These are phyloP conservation scores for Pseudococcus longispinus DNA, from an alignment of 2,888 invertebrate species.

Conservation along the genomic window DNA sequence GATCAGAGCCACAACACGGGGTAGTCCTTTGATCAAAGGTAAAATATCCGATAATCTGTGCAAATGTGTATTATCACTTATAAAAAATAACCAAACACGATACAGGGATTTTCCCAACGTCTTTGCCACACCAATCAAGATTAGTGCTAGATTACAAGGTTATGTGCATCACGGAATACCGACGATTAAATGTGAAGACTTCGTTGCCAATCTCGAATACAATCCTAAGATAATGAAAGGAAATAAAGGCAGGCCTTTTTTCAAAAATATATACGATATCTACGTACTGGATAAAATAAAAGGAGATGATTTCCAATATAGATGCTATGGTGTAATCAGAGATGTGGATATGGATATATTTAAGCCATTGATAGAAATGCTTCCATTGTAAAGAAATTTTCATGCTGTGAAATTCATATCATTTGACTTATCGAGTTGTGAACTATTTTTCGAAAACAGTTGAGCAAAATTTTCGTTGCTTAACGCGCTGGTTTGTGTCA, in stretches of 20 bases:
- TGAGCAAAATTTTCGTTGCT: too few species aligned
- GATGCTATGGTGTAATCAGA: too few species aligned
- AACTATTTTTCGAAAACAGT: too few species aligned
- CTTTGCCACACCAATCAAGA: neutral
- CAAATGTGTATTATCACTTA: neutral
- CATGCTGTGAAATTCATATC: too few species aligned
- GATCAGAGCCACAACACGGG: too few species aligned
- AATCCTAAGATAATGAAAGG: neutral
- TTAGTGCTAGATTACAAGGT: neutral
- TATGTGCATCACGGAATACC: neutral
- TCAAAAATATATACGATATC: neutral
- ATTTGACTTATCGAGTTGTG: too few species aligned
- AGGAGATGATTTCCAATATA: neutral
- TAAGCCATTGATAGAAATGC: too few species aligned
- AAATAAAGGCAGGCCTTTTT: neutral
- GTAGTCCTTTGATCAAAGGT: too few species aligned
- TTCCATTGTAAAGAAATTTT: too few species aligned
- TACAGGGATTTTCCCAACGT: neutral
- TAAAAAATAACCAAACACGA: neutral
- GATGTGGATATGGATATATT: too few species aligned
- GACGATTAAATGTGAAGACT: neutral
- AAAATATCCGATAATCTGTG: too few species aligned
- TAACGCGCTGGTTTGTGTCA: too few species aligned
- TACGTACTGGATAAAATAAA: neutral
- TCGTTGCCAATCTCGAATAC: neutral